Evolutionary conservation across 1,140 invertebrate genomes (phyloP).

Genomic region (Drosophila ironensis): DNA sequence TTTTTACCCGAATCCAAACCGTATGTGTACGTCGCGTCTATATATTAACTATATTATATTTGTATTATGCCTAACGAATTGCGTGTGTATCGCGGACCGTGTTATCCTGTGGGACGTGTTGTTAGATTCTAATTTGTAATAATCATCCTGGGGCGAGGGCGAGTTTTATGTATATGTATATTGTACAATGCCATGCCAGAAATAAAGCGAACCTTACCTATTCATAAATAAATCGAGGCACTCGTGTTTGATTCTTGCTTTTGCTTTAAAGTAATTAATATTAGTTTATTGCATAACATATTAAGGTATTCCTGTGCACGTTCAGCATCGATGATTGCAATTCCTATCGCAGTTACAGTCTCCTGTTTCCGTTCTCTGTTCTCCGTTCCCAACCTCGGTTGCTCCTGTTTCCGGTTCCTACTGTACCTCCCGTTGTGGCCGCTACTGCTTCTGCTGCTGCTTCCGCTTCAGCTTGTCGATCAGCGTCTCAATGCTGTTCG

Average conservation of each 20-base stretch:
- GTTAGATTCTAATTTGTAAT: constrained; percentile 20
- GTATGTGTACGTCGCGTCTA: constrained; percentile 8
- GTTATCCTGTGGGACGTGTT: constrained; percentile 4
- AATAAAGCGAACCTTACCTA: constrained; percentile 27
- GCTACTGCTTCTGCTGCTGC: constrained; percentile 63
- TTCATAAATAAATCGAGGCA: constrained; percentile 2
- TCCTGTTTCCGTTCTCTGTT: neutral
- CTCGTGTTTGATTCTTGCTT: neutral
- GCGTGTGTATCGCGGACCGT: neutral
- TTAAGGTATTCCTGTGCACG: constrained; percentile 24
- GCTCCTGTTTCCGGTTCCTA: neutral
- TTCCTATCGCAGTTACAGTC: constrained; percentile 23
- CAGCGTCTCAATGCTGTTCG: constrained; percentile 91
- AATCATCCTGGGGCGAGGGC: constrained; percentile 10
- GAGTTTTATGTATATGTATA: constrained; percentile 14
- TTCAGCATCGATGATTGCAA: constrained; percentile 1
- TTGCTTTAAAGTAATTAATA: constrained; percentile 5
- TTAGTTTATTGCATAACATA: constrained; percentile 38
- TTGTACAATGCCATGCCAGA: neutral
- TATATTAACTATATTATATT: no score
- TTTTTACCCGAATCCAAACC: constrained; percentile 24
- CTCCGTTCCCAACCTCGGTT: neutral
- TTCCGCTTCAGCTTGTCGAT: constrained; percentile 87
- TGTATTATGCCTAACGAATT: constrained; percentile 29
- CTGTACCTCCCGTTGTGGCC: no score